These are phyloP conservation scores for Lacanobia wlatinum DNA, from an alignment of 2,888 invertebrate genomes.

Conservation along the genomic window DNA sequence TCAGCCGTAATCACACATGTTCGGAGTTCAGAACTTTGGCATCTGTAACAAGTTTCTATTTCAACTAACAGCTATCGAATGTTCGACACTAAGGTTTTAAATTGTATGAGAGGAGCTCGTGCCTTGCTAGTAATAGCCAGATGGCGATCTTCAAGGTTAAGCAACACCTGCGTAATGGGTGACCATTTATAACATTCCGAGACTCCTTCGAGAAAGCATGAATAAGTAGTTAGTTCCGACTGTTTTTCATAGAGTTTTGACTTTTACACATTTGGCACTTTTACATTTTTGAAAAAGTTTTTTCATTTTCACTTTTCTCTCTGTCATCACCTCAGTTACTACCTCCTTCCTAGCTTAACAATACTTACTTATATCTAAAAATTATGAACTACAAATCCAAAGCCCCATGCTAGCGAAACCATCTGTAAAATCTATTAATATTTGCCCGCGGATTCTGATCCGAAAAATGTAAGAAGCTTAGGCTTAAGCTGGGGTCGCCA, in stretches of 20 bases:
- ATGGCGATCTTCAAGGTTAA: too few relatives aligned
- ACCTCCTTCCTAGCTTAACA: too few relatives aligned
- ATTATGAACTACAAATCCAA: conserved; percentile 21
- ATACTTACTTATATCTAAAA: not conserved
- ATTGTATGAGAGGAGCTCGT: not conserved
- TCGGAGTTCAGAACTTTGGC: conserved; percentile 24
- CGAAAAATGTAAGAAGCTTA: conserved; percentile 57
- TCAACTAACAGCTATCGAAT: not conserved
- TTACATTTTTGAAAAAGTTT: too few relatives aligned
- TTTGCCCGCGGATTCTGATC: conserved; percentile 47
- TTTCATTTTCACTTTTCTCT: too few relatives aligned
- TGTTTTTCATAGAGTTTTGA: too few relatives aligned
- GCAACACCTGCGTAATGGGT: too few relatives aligned
- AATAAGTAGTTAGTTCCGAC: too few relatives aligned
- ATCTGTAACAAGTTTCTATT: conserved; percentile 27
- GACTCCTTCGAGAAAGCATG: too few relatives aligned
- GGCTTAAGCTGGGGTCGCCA: conserved; percentile 40
- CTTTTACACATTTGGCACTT: too few relatives aligned
- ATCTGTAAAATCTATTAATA: conserved; percentile 59
- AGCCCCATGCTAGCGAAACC: conserved; percentile 3
- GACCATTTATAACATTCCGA: too few relatives aligned
- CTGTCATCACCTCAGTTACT: too few relatives aligned
- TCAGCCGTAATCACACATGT: conserved; percentile 25
- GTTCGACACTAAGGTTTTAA: not conserved
- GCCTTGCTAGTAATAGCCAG: too few relatives aligned